A percentile compares a stretch with the other conserved stretches of the same genome.
Conservation (phyloP, 1,140 invertebrate genomes). For the Pristionchus pacificus region DNA sequence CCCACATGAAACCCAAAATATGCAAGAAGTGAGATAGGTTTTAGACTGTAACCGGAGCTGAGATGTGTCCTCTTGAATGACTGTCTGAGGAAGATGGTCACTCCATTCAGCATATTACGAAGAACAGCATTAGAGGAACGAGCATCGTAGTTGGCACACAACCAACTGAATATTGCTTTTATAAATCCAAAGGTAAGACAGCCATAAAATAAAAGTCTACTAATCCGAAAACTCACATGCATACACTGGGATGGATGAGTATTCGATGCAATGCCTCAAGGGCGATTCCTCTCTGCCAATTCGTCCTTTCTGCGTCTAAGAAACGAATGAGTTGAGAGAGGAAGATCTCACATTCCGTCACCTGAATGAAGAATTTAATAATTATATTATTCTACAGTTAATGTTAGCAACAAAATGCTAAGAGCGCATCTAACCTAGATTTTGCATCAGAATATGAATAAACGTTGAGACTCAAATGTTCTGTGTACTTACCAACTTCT, state of each 20-base stretch:
- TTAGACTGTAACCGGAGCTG: no score
- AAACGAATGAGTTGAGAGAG: slow-evolving; percentile 93
- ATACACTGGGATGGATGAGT: slow-evolving; percentile 77
- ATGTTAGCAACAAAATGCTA: background rate
- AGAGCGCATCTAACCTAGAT: background rate
- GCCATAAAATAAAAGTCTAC: background rate
- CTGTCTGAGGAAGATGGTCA: no score
- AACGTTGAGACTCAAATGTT: no score
- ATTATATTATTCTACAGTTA: background rate
- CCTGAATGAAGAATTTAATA: slow-evolving; percentile 59
- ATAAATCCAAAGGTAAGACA: no score
- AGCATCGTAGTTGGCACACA: slow-evolving; percentile 89
- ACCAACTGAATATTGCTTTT: slow-evolving; percentile 65
- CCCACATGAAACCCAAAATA: slow-evolving; percentile 4
- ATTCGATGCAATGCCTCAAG: slow-evolving; percentile 92
- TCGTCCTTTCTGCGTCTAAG: slow-evolving; percentile 87
- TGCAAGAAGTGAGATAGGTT: no score
- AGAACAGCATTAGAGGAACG: no score
- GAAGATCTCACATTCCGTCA: slow-evolving; percentile 97
- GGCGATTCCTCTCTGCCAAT: slow-evolving; percentile 88
- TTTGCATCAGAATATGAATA: no score
- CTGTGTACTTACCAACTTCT: slow-evolving; percentile 78
- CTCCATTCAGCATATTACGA: no score
- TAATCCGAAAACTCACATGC: slow-evolving; percentile 64
- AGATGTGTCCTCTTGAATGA: no score